Evolutionary conservation across 2,888 invertebrate genomes (phyloP), one percentile per base, ranked within the genome.

Genomic region (Pollenia angustigena): DNA sequence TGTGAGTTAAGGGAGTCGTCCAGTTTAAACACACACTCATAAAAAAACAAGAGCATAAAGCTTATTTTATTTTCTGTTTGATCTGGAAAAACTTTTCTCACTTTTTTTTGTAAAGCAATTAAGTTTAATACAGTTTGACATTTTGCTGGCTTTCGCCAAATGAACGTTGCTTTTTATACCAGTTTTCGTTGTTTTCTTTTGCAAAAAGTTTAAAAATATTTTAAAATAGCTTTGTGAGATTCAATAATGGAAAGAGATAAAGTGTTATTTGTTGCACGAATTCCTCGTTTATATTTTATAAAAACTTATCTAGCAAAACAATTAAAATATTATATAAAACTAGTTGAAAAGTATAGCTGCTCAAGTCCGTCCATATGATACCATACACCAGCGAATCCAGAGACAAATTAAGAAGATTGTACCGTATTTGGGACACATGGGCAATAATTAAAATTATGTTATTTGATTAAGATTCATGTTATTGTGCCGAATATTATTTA

Each of bases 41-140:
- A 32, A 46, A 48, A 48, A 62, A 40, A 71, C 9, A 69, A 54
- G 9, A 58, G 14, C 18, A 68, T 46, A 69, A 83, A 85, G 87
- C 79, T 88, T 88, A 90, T 90, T 90, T 88, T 78, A 85, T 83
- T 90, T 90, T 88, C 89, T 80, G 88, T 90, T 90, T 90, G 89
- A 90, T 89, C 89, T 85, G 40, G 32, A 50, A 85, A 58, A 74
- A 62, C 52, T 78, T 83, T 64, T 58, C 69, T 56, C 68, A 14
- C 44, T 60, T 80, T 85, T 86, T 81, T 75, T 64, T 62, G 56
- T 42, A 76, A 69, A 78, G 40, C 56, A 83, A 85, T 85, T 80
- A 83, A 68, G 23, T 83, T 78, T 69, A 78, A 83, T 68, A 74
- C 18, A 69, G 58, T 82, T 82, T 76, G 44, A 66, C 71, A 56